These are phyloP conservation scores for Sinella curviseta DNA, from an alignment of 1,140 invertebrate species.

Conservation along the genomic window DNA sequence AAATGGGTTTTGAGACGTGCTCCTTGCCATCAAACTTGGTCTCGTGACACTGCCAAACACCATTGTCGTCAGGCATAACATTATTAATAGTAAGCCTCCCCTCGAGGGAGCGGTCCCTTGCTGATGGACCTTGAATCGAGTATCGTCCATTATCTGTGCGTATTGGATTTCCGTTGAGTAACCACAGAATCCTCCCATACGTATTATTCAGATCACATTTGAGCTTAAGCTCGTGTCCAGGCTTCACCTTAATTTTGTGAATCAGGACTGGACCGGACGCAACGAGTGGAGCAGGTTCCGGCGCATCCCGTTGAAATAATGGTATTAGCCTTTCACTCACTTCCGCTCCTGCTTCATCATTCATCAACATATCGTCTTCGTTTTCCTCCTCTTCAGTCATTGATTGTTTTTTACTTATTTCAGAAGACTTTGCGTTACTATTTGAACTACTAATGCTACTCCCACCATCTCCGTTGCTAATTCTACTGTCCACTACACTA, in stretches of 20 bases:
- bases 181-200: slow-evolving; percentile 48
- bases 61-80: slow-evolving; percentile 50
- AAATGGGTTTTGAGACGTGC: slow-evolving; percentile 48
- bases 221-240: slow-evolving; percentile 48
- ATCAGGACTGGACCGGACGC: slow-evolving; percentile 5
- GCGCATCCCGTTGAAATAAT: not conserved
- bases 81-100: slow-evolving; percentile 49
- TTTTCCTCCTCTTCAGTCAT: slow-evolving; percentile 4
- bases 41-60: slow-evolving; percentile 51
- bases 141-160: slow-evolving; percentile 49
- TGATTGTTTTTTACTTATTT: not conserved
- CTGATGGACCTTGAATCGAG: slow-evolving; percentile 48
- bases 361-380: not conserved
- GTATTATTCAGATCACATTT: slow-evolving; percentile 47
- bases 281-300: not conserved
- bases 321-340: slow-evolving; percentile 10
- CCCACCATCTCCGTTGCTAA: not conserved
- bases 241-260: slow-evolving; percentile 46
- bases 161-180: slow-evolving; percentile 46
- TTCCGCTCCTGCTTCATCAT: slow-evolving; percentile 3
- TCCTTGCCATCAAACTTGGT: slow-evolving; percentile 49
- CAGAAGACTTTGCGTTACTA: not conserved
- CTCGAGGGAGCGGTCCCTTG: slow-evolving; percentile 44
- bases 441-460: not conserved
- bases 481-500: slow-evolving; percentile 5